Percentiles rank a stretch among this genome's conserved stretches.
These are phyloP conservation scores for Cyanoderma ruficeps DNA, from an alignment of 2,113 vertebrate genomes.

Conservation along the genomic window DNA sequence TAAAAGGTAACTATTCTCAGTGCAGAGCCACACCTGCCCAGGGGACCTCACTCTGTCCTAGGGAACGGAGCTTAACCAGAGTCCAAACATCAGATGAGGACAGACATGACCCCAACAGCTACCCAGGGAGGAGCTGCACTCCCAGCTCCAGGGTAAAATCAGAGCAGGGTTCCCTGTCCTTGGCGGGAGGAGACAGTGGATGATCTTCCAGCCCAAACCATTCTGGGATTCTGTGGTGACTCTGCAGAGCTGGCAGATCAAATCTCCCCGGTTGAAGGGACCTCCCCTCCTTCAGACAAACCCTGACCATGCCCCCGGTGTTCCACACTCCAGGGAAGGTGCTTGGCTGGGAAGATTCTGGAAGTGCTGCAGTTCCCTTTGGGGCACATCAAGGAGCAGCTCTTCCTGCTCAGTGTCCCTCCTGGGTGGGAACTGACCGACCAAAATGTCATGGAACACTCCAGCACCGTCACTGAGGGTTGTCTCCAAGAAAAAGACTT, in stretches of 20 bases:
- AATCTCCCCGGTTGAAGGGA: neutral
- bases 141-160: neutral
- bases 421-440: neutral
- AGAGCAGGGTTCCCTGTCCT: neutral
- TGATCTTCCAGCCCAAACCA: neutral
- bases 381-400: neutral
- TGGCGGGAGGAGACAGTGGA: neutral
- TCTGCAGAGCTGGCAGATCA: neutral
- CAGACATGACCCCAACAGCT: neutral
- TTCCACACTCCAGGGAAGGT: neutral
- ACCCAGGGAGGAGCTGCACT: neutral
- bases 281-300: neutral
- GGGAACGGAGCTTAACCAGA: neutral
- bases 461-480: neutral
- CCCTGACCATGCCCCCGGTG: accelerated
- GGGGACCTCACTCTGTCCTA: neutral
- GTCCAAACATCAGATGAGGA: neutral
- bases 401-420: neutral
- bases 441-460: neutral
- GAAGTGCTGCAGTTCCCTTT: neutral
- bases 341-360: neutral
- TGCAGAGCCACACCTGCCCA: neutral
- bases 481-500: neutral
- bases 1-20: neutral
- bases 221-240: neutral